Evolutionary conservation across 2,888 invertebrate species (phyloP), one percentile per base, ranked within the genome.

Genomic region (Norana najaformis): DNA sequence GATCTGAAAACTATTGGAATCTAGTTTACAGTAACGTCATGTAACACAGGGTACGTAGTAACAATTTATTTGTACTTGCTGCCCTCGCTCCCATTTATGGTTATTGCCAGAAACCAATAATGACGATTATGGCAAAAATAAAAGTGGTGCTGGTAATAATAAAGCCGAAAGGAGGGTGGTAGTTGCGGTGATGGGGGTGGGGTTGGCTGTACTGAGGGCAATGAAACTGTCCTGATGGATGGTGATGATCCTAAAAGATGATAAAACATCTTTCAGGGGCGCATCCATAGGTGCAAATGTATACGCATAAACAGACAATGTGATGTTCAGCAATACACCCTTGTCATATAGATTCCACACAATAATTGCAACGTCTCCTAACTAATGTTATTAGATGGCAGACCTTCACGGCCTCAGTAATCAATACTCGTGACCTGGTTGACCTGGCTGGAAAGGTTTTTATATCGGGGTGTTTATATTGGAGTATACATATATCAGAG

Each of bases 51-150:
- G n/a, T n/a, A n/a, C n/a, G n/a, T n/a, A n/a, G n/a, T n/a, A n/a
- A n/a, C n/a, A n/a, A 23, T 53, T 53, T 30, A 23, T n/a, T 69
- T 69, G 30, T 30, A 11, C 69, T n/a, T 30, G 30, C 3, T 69
- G n/a, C n/a, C 8, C 8, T 69, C 69, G 30, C n/a, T 6, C 11
- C n/a, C n/a, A 69, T 69, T 16, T 8, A 69, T 69, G n/a, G 69
- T 69, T 69, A 69, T 69, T 69, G 69, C n/a, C 69, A 69, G 69
- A 69, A 69, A 69, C n/a, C 69, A 69, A 69, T n/a, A 69, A n/a
- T 8, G 69, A 69, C 69, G n/a, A 69, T 69, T n/a, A 69, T n/a
- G n/a, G 69, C 3, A 69, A 69, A 69, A 69, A 23, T 69, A 69
- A 69, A 30, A 69, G n/a, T 69, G 30, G 69, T n/a, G n/a, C n/a